Base-by-base conservation (phyloP, 2,797 vertebrate species). In the Macroramphosus scolopax region DNA sequence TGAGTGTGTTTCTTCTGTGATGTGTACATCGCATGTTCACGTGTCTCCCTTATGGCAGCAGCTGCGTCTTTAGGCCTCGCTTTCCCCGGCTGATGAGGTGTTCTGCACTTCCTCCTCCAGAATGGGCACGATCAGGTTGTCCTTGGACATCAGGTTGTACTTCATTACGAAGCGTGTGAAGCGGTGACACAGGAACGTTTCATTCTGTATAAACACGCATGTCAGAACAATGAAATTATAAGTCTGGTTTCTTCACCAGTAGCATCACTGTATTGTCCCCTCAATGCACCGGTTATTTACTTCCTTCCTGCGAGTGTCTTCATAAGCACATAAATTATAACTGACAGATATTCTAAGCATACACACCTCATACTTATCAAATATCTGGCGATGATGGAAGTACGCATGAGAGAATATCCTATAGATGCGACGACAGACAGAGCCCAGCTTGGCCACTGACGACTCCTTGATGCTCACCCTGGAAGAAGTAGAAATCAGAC, bases 401-500 rank as follows among this genome's bases (percentile, higher is more conserved):
- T 98, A 99, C 40, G 96, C 96, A n/a, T 98, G 96, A 62, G 96
- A 99, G 87, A 98, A 99, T 92, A 99, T 99, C 91, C 96, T 94
- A 86, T 99, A 99, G 85, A 98, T 99, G 63, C 96, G 94, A 81
- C 96, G 93, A 75, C 96, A 99, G 46, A 99, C 96, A 0, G 96
- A 99, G 86, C 96, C 96, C 88, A 98, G 85, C 85, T 99, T 99
- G 81, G 96, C 96, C 88, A 99, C 96, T 4, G 96, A 99, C 0
- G 96, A 99, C 82, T 99, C 96, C 83, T 99, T 99, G 89, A 99
- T 99, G 91, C 96, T 99, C 91, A 99, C 96, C 77, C 96, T 98
- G 77, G 1, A 44, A n/a, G n/a, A n/a, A 22, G 31, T 3, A 51
- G 20, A 57, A 6, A 47, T 15, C 11, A 54, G 6, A 50, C 6